Base-by-base conservation (phyloP, 2,888 invertebrate genomes). In the Conus canariensis region DNA sequence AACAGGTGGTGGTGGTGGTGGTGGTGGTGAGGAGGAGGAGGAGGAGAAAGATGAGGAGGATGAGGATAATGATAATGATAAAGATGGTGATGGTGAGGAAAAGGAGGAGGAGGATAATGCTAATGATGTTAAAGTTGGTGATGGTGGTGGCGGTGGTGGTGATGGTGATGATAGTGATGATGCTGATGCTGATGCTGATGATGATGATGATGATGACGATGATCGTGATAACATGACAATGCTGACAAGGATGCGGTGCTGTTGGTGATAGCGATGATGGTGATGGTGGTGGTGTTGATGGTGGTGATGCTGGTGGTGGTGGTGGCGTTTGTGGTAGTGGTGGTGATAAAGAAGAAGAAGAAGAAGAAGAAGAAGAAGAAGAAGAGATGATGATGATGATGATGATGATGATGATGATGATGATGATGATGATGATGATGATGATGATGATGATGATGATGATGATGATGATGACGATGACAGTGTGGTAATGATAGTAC, bases 361-460 rank as follows among this genome's bases (percentile, higher is more conserved):
- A 74, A 74, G 14, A 74, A 74, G 14, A 22, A 74, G 6, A 70
- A 70, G 6, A 70, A 70, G 6, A 70, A 70, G 9, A 70, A 70
- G 6, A 70, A 70, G 6, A 70, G 25, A 74, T 74, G 9, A 74
- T 74, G 9, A 74, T 74, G 8, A 74, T 74, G 9, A 74, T 74
- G 14, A 74, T 74, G 70, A 74, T 74, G 9, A 74, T 74, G 14
- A 74, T 74, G 8, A 74, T 74, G 8, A 14, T 74, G 8, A 74
- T 74, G 8, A 74, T 74, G 8, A 74, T 74, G 8, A 14, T 74
- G 8, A 74, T 14, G 8, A 74, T 74, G 14, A 74, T 74, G 8
- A n/a, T 74, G 22, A 16, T 45, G 58, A n/a, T 85, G 83, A 74
- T 74, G n/a, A n/a, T 74, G 77, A 60, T 67, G 85, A 89, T 25